Base-by-base conservation (phyloP, 2,888 invertebrate genomes). In the Lasioglossum morio region DNA sequence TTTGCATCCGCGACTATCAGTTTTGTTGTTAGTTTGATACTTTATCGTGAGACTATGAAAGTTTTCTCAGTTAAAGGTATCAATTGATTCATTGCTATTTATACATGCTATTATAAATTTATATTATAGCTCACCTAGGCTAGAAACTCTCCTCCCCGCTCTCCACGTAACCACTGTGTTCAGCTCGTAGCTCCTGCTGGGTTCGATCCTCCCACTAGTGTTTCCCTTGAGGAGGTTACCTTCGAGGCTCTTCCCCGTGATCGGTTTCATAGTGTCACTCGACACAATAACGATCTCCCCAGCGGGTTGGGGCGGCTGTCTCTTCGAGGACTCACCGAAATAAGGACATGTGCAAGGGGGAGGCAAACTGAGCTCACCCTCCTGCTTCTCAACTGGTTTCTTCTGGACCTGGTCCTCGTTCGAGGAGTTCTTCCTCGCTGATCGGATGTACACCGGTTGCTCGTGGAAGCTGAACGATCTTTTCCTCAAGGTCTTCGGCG, bases 341-440 rank as follows among this genome's bases (percentile, higher is more conserved):
- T 98, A 98, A 0, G 98, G 98, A 92, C 98, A 98, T 0, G 98
- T 97, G 94, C 98, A 98, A 0, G 98, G 97, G 0, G 97, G 97
- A 5, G 98, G 97, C 63, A 98, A 93, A 14, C 78, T 43, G 70
- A 77, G 77, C 4, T 79, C 90, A 46, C 66, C 73, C 8, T 76
- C 70, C 34, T 72, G 82, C 53, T 86, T 83, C 12, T 87, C 80
- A n/a, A 16, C 2, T 0, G 66, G 30, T 27, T 82, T 87, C 43
- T 53, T 76, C 48, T 46, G 81, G 2, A 10, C 69, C 14, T 19
- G 57, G 7, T 90, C 86, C 74, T 90, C 87, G 83, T 86, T 84
- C 27, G 84, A 82, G 14, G 91, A 88, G 63, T 87, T 82, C 46
- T 88, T 88, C 57, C 89, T 84, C 1, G 72, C 81, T 1, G 86